Evolutionary conservation across 1,140 invertebrate genomes (phyloP).

Genomic region (Lamellibrachia luymesi): DNA sequence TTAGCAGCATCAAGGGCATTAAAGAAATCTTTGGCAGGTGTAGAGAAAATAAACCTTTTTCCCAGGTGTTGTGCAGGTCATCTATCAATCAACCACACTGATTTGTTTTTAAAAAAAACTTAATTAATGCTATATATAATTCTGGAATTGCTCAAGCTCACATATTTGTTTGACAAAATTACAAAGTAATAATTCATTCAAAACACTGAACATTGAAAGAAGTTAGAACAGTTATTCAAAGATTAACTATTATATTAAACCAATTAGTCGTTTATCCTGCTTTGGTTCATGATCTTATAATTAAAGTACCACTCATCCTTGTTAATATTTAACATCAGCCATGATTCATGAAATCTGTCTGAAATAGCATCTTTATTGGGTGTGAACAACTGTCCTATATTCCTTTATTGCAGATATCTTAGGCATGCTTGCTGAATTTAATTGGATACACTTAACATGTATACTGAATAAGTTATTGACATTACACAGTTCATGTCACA

Average conservation of each 20-base stretch:
- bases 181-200: background rate
- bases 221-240: background rate
- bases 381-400: too few species aligned
- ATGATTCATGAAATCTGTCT: background rate
- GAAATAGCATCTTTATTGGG: background rate
- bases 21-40: background rate
- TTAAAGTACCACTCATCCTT: background rate
- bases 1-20: background rate
- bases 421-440: background rate
- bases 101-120: background rate
- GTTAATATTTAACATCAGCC: background rate
- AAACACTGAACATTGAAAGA: background rate
- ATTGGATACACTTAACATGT: background rate
- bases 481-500: background rate
- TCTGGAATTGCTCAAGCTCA: background rate
- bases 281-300: background rate
- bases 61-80: background rate
- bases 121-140: background rate
- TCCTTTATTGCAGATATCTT: background rate
- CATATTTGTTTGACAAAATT: background rate
- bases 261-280: background rate
- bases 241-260: background rate
- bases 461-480: background rate
- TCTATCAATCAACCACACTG: background rate
- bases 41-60: background rate